Evolutionary conservation across 1,140 invertebrate species (phyloP).

Genomic region (Pygmarrhopalites habei): DNA sequence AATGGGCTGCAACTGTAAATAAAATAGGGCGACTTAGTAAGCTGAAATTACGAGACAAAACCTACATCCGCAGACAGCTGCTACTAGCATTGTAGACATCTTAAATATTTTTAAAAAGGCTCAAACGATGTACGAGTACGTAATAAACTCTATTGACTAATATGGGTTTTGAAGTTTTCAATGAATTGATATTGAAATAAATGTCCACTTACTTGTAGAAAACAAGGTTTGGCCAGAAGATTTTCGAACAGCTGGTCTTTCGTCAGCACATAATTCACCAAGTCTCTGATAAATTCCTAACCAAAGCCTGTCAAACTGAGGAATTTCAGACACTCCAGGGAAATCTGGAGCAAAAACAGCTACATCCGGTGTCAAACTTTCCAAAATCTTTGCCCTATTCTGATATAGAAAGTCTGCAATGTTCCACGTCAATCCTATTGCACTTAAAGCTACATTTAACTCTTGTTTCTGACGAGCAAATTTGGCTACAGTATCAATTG

Average conservation of each 20-base stretch:
- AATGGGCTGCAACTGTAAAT: conserved; percentile 94
- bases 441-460: conserved; percentile 95
- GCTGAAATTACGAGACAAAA: no score
- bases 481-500: conserved; percentile 88
- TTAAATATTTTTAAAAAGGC: no score
- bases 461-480: conserved; percentile 96
- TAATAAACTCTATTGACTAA: no score
- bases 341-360: conserved; percentile 64
- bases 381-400: conserved; percentile 80
- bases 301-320: conserved; percentile 87
- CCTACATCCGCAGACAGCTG: no score
- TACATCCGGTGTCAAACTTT: conserved; percentile 46
- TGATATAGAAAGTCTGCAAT: conserved; percentile 95
- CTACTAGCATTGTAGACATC: no score
- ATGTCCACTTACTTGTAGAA: no score
- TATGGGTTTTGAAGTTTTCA: no score
- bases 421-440: conserved; percentile 96
- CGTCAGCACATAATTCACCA: conserved; percentile 89
- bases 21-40: no score
- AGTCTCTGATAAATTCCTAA: conserved; percentile 87
- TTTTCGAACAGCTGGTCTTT: conserved; percentile 89
- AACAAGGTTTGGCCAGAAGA: conserved; percentile 98
- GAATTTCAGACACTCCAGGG: conserved; percentile 72
- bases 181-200: no score
- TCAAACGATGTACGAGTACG: no score